Base-by-base conservation (phyloP, 2,113 vertebrate species). In the Dendropsophus ebraccatus region DNA sequence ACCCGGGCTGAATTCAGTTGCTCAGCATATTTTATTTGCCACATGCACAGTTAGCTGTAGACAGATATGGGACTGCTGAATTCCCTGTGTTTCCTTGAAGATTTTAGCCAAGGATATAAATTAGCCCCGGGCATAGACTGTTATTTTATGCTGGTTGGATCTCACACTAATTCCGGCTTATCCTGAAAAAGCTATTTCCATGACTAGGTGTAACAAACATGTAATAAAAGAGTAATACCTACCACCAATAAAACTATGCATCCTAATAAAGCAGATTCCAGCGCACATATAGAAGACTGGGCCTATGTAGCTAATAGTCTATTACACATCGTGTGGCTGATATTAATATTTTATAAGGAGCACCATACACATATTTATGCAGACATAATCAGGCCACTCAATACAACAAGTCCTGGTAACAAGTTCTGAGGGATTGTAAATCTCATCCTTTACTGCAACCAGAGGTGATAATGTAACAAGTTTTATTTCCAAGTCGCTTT, bases 311-410 rank as follows among this genome's bases (percentile, higher is more conserved):
- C 47, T 54, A 35, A 54, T 54, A 54, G 78, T 81, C 58, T 65
- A 47, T 65, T 62, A 47, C 13, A 16, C 17, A 13, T 81, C 19
- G 58, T 62, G n/a, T 47, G 77, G 78, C 41, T 62, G 10, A 47
- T 37, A 62, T 65, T 45, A 81, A 65, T 81, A 65, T 81, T 81
- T 81, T 45, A 81, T 81, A 28, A 8, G 56, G 58, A 62, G 78
- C 78, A 80, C 23, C 23, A 28, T 62, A 80, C 56, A 81, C 41
- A 81, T 60, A 81, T 41, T 45, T 28, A 56, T 62, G 37, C 37
- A 62, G 78, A 81, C 78, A 81, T 81, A 81, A 81, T 81, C 37
- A 81, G 78, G 54, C 35, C 56, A 81, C 78, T 28, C 56, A 23
- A 58, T 49, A 19, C 17, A 23, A 62, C 56, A 70, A 10, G 0